A percentile compares a stretch with the other conserved stretches of the same genome.
phyloP scores from a whole-genome alignment of 2,113 vertebrate species.

The Rhynchopsitta pachyrhyncha region DNA sequence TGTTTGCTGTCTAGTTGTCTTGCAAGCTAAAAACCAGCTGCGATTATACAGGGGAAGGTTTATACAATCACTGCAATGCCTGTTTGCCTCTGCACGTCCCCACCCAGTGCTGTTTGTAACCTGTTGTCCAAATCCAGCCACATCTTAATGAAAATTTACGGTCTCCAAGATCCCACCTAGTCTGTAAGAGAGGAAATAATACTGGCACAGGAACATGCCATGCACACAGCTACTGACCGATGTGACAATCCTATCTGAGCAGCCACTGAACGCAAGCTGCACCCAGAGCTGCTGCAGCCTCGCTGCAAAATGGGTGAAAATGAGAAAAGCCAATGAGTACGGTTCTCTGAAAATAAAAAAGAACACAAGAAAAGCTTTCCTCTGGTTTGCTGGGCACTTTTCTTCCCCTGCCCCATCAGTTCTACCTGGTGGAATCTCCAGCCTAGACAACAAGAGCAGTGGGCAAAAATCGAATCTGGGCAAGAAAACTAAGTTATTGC shows the following conservation, averaged over 20 bases:
- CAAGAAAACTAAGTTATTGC: background rate
- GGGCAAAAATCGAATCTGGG: background rate
- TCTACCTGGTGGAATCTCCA: background rate
- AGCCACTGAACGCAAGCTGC: fast-evolving
- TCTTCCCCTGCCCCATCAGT: background rate
- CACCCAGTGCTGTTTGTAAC: background rate
- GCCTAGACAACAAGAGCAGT: fast-evolving
- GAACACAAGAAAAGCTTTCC: background rate
- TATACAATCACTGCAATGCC: background rate
- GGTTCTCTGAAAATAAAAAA: background rate
- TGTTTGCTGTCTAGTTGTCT: background rate
- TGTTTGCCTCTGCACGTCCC: background rate
- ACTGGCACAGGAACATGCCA: background rate
- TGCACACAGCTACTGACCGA: background rate
- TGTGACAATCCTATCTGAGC: fast-evolving
- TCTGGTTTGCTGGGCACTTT: background rate
- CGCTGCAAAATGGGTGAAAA: fast-evolving
- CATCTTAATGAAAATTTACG: fast-evolving
- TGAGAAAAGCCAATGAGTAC: background rate
- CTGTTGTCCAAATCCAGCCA: background rate
- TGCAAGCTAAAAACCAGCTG: background rate
- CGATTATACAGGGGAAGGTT: background rate
- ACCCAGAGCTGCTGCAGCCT: background rate
- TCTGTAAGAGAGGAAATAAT: background rate
- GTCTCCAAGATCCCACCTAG: background rate